Conservation (phyloP, 2,113 vertebrate genomes). For the Notothenia rossii region DNA sequence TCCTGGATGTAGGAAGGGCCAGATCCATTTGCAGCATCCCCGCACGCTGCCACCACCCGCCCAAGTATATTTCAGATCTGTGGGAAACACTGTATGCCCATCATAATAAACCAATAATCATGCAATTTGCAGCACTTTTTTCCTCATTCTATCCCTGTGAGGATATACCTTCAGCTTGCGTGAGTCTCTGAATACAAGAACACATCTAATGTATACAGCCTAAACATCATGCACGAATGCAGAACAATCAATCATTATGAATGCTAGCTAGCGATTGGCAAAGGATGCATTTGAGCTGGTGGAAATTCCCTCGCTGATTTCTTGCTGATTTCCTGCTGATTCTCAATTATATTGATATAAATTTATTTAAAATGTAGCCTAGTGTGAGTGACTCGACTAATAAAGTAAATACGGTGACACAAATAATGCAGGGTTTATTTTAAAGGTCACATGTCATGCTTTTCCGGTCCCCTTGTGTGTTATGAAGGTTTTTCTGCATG, state of each 20-base stretch:
- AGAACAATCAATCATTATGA: background rate
- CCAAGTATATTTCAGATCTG: too few relatives aligned
- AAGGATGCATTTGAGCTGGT: background rate
- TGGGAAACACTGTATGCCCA: too few relatives aligned
- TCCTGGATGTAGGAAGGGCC: too few relatives aligned
- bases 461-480: too few relatives aligned
- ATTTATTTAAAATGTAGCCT: constrained; percentile 25
- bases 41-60: too few relatives aligned
- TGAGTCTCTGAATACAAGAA: background rate
- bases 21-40: too few relatives aligned
- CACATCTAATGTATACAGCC: background rate
- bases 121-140: constrained; percentile 18
- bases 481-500: too few relatives aligned
- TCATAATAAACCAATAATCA: constrained; percentile 42
- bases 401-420: constrained; percentile 12
- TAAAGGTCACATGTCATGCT: too few relatives aligned
- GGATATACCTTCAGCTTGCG: background rate
- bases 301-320: constrained; percentile 6
- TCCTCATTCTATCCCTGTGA: constrained; percentile 10
- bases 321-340: too few relatives aligned
- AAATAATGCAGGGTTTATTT: background rate
- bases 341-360: constrained; percentile 23
- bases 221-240: background rate
- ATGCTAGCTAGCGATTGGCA: background rate
- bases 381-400: background rate